Evolutionary conservation across 2,113 vertebrate genomes (phyloP).

Genomic region (Notarius lentiginosus): DNA sequence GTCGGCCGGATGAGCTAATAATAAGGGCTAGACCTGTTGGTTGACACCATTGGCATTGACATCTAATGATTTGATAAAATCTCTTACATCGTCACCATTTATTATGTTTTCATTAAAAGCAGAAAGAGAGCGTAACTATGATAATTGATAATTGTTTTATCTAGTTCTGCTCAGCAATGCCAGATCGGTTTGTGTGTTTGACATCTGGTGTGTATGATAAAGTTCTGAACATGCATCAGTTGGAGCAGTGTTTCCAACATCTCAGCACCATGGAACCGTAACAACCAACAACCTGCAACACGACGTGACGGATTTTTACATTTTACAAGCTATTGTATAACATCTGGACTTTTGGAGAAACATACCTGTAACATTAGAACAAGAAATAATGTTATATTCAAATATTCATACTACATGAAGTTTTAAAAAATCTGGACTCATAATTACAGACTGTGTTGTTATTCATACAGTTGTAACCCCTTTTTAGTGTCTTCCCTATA

Average conservation of each 20-base stretch:
- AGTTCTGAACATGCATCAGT: neutral
- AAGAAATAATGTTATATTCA: neutral
- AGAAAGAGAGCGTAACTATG: neutral
- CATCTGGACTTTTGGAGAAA: neutral
- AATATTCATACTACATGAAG: too few species aligned
- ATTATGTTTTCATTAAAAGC: neutral
- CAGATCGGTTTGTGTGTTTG: neutral
- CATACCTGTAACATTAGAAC: neutral
- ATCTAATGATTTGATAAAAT: too few species aligned
- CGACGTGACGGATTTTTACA: neutral
- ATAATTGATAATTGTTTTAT: neutral
- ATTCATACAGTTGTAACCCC: too few species aligned
- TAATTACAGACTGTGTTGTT: too few species aligned
- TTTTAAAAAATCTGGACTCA: too few species aligned
- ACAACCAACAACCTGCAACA: neutral
- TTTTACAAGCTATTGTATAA: too few species aligned
- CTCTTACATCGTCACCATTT: too few species aligned
- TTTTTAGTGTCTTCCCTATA: too few species aligned
- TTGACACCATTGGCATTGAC: neutral
- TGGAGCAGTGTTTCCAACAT: neutral
- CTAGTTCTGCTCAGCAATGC: neutral
- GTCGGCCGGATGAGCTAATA: too few species aligned
- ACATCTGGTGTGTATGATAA: too few species aligned
- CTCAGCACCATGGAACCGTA: neutral
- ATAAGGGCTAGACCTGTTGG: too few species aligned